Evolutionary conservation across 1,140 invertebrate species (phyloP).

Genomic region (Drosophila dunni): DNA sequence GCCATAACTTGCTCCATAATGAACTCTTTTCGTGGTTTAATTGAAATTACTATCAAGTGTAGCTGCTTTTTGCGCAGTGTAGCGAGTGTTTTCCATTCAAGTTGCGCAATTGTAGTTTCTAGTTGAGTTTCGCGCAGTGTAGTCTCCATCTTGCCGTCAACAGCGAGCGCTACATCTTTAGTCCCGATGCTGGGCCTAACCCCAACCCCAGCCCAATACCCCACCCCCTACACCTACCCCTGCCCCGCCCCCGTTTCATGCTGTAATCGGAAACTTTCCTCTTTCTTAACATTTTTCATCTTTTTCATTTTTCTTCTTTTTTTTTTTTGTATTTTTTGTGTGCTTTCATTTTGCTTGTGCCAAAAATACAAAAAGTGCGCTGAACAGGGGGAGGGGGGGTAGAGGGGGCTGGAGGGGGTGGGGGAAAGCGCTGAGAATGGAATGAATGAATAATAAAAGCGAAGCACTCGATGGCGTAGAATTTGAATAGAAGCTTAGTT

Average conservation of each 20-base stretch:
- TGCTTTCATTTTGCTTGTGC: conserved; percentile 78
- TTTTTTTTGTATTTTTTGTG: conserved; percentile 18
- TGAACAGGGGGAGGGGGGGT: too few species aligned
- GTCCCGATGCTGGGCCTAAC: conserved; percentile 19
- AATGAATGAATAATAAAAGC: conserved; percentile 83
- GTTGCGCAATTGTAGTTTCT: too few species aligned
- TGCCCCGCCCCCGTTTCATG: not conserved
- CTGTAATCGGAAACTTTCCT: conserved; percentile 84
- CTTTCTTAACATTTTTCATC: conserved; percentile 82
- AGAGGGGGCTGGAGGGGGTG: not conserved
- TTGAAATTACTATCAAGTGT: too few species aligned
- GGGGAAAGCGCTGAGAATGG: conserved; percentile 47
- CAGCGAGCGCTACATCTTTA: conserved; percentile 14
- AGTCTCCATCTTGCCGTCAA: not conserved
- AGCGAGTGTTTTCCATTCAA: too few species aligned
- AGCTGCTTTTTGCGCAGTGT: too few species aligned
- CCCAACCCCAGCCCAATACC: not conserved
- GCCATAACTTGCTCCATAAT: too few species aligned
- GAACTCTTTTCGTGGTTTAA: too few species aligned
- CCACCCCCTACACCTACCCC: not conserved
- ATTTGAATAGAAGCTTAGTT: conserved; percentile 84
- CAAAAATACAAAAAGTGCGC: conserved; percentile 67
- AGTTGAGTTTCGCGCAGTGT: too few species aligned
- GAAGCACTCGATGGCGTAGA: conserved; percentile 83
- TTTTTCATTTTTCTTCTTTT: conserved; percentile 29